A percentile compares a stretch with the other conserved stretches of the same genome.
phyloP scores from a whole-genome alignment of 2,797 vertebrate genomes.

The Phrynocephalus vlangalii region DNA sequence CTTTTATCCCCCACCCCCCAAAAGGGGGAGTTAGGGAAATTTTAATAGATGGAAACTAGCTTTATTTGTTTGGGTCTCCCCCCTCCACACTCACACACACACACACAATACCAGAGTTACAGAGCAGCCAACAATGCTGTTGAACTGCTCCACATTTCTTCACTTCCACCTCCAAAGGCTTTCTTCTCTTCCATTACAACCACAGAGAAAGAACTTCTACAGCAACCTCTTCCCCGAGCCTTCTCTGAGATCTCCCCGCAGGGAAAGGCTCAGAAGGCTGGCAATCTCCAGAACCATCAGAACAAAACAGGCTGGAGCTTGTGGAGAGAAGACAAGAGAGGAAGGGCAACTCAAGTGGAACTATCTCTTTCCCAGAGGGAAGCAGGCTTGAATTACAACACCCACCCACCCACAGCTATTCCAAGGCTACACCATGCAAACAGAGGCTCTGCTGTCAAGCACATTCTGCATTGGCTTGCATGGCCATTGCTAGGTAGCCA shows the following conservation, averaged over 20 bases:
- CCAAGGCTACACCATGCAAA: background rate
- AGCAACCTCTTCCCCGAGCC: no score
- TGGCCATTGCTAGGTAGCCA: no score
- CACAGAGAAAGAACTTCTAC: no score
- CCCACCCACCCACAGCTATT: background rate
- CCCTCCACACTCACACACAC: no score
- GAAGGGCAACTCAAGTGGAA: background rate
- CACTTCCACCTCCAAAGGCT: background rate
- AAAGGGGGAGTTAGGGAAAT: background rate
- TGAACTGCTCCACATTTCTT: background rate
- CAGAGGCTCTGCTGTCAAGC: background rate
- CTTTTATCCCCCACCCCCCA: background rate
- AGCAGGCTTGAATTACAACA: background rate
- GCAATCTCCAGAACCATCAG: background rate
- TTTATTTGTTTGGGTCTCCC: background rate
- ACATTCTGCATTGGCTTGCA: background rate
- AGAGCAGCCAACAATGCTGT: background rate
- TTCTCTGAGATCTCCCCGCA: background rate
- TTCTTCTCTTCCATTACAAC: no score
- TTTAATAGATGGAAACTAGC: background rate
- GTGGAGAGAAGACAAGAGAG: background rate
- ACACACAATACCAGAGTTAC: no score
- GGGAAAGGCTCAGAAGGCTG: no score
- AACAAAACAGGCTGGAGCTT: background rate
- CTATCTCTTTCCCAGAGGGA: background rate